phyloP scores from a whole-genome alignment of 2,888 invertebrate species.

The Onthophagus sagittarius region DNA sequence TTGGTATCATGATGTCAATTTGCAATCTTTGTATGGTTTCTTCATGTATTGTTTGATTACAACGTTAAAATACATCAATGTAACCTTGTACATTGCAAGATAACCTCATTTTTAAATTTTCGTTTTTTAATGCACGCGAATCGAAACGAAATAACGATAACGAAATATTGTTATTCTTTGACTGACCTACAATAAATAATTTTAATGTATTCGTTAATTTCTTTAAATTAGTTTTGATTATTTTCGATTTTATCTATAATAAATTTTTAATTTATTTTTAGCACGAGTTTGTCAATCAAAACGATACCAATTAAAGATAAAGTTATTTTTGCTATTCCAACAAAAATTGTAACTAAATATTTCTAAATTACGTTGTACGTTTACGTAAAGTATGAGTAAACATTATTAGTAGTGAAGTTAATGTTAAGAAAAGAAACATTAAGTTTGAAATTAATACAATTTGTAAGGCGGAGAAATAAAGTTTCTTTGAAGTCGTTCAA shows the following conservation, averaged over 20 bases:
- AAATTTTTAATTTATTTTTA: too few species aligned
- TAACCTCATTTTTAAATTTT: background rate
- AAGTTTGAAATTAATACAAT: background rate
- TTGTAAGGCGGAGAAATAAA: background rate
- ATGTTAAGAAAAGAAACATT: background rate
- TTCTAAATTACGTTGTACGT: too few species aligned
- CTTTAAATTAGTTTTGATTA: too few species aligned
- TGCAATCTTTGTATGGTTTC: background rate
- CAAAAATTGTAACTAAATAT: background rate
- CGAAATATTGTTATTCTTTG: background rate
- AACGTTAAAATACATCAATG: background rate
- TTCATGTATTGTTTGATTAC: background rate
- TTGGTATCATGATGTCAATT: too few species aligned
- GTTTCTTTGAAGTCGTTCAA: background rate
- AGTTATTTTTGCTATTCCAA: background rate
- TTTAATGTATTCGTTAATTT: background rate
- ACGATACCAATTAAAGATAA: background rate
- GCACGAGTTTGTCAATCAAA: too few species aligned
- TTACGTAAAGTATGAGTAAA: too few species aligned
- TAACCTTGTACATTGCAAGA: background rate
- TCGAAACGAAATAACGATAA: background rate
- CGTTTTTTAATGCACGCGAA: background rate
- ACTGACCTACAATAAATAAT: background rate
- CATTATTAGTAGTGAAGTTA: background rate
- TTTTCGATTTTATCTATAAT: background rate